A percentile compares a stretch with the other conserved stretches of the same genome.
phyloP scores from a whole-genome alignment of 2,888 invertebrate genomes.

The Trachelus tabidus region DNA sequence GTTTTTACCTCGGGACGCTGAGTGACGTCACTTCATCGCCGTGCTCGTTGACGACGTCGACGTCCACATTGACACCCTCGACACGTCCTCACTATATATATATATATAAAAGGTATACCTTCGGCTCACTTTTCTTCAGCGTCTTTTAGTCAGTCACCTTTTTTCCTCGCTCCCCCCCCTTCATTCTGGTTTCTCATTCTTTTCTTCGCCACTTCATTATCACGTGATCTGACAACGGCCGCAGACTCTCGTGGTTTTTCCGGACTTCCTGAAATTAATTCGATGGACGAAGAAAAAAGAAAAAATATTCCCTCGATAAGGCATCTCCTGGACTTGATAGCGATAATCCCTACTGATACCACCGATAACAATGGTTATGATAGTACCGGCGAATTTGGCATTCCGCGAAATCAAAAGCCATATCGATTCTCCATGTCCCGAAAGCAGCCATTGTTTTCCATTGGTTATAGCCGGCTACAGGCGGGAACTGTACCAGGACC shows the following conservation, averaged over 20 bases:
- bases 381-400: not conserved
- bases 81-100: too few species aligned
- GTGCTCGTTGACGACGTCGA: not conserved
- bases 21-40: not conserved
- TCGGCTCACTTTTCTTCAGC: conserved; percentile 8
- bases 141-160: conserved; percentile 19
- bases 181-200: not conserved
- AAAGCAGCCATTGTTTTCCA: not conserved
- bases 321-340: not conserved
- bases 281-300: not conserved
- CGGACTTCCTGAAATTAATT: not conserved
- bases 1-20: not conserved
- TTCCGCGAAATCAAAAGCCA: not conserved
- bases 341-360: not conserved
- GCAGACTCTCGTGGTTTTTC: not conserved
- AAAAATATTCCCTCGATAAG: not conserved
- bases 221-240: not conserved
- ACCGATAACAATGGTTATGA: not conserved
- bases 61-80: too few species aligned
- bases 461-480: not conserved
- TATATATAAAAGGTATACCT: too few species aligned
- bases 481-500: conserved; percentile 12
- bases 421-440: not conserved
- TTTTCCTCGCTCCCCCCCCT: too few species aligned
- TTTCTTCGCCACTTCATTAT: not conserved